Percentiles rank a stretch among this genome's conserved stretches.
These are phyloP conservation scores for Aepyceros melampus DNA, from an alignment of 2,113 vertebrate genomes.

Conservation along the genomic window DNA sequence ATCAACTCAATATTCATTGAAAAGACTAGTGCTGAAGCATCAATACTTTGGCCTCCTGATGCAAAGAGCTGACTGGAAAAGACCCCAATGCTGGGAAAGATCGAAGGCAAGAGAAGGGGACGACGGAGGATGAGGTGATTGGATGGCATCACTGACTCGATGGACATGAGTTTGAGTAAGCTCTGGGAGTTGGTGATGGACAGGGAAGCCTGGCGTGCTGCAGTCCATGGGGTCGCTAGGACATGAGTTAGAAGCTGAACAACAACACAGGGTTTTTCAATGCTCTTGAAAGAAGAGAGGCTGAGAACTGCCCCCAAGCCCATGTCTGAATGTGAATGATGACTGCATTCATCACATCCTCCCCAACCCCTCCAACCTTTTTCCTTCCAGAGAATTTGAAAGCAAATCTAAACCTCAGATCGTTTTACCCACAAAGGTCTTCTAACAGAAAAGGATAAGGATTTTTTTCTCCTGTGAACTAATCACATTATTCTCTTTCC, in stretches of 20 bases:
- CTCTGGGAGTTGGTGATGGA: neutral
- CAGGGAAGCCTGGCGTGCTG: neutral
- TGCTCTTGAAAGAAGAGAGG: neutral
- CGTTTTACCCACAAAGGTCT: neutral
- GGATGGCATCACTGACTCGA: neutral
- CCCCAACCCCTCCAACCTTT: neutral
- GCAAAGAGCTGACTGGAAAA: neutral
- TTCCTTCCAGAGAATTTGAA: neutral
- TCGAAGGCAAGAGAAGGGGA: neutral
- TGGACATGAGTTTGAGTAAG: neutral
- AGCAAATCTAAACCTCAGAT: neutral
- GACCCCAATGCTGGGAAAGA: neutral
- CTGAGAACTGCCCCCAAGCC: rapidly evolving
- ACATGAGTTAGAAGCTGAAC: neutral
- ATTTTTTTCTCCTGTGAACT: neutral
- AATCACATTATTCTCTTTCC: neutral
- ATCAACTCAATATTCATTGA: neutral
- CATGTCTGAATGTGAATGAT: neutral
- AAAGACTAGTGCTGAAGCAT: neutral
- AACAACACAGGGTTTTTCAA: neutral
- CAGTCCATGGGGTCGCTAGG: neutral
- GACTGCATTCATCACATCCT: too few relatives aligned
- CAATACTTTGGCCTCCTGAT: neutral
- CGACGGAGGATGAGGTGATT: neutral
- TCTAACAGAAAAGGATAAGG: neutral